Evolutionary conservation across 1,140 invertebrate genomes (phyloP).

Genomic region (Tetramorium alpestre): DNA sequence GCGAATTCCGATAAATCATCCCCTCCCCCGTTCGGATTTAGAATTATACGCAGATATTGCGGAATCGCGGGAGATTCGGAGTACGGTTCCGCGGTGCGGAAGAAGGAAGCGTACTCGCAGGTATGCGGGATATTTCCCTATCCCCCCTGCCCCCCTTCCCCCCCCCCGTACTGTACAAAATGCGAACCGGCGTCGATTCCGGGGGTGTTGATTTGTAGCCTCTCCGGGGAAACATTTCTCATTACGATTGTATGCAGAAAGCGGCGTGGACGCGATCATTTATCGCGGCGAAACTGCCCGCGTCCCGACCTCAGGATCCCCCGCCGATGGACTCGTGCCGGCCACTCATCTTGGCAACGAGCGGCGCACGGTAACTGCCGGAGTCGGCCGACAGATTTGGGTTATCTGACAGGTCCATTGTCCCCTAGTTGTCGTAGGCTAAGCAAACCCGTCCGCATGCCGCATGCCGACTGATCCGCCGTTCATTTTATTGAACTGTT

Average conservation of each 20-base stretch:
- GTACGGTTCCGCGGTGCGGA: not conserved
- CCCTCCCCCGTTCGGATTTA: not conserved
- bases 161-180: not conserved
- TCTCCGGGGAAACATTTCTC: slow-evolving; percentile 36
- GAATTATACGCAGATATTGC: not conserved
- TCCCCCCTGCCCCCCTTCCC: too few species aligned
- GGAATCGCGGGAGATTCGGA: not conserved
- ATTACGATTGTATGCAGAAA: slow-evolving; percentile 52
- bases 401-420: slow-evolving; percentile 62
- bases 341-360: slow-evolving; percentile 59
- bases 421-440: slow-evolving; percentile 27
- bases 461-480: slow-evolving; percentile 20
- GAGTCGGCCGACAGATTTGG: slow-evolving; percentile 59
- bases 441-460: slow-evolving; percentile 36
- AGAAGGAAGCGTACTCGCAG: not conserved
- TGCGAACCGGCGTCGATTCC: slow-evolving; percentile 11
- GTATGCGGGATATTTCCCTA: not conserved
- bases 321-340: slow-evolving; percentile 39
- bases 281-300: slow-evolving; percentile 38
- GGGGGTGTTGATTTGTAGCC: slow-evolving; percentile 40
- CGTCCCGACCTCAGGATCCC: slow-evolving; percentile 36
- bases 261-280: slow-evolving; percentile 38
- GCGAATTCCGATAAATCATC: not conserved
- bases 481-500: slow-evolving; percentile 51
- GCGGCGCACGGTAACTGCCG: slow-evolving; percentile 6